These are phyloP conservation scores for Aurelia aurita DNA, from an alignment of 30 jellyfish, hydroid and myxozoan genomes.

Conservation along the genomic window DNA sequence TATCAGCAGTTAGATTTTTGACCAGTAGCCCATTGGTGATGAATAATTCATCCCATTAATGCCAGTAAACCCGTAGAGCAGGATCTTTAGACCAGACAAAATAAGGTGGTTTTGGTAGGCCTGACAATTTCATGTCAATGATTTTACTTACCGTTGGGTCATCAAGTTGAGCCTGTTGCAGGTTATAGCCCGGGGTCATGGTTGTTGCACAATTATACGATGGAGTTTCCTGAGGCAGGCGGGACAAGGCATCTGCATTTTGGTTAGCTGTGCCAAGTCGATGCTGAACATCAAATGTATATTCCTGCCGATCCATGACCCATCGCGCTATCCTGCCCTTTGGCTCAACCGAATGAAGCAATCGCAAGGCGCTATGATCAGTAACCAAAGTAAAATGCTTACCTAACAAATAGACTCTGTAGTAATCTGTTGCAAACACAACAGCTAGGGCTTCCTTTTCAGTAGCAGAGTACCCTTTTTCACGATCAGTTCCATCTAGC, in stretches of 20 bases:
- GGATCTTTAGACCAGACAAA: conserved; percentile 42
- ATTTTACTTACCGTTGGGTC: not conserved
- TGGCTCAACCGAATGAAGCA: conserved; percentile 56
- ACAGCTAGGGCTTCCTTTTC: conserved; percentile 72
- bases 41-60: conserved; percentile 38
- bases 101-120: conserved; percentile 29
- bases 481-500: conserved; percentile 23
- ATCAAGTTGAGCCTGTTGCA: conserved; percentile 17
- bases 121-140: conserved; percentile 13
- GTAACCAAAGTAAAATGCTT: conserved; percentile 30
- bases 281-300: conserved; percentile 17
- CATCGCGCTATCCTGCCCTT: conserved; percentile 69
- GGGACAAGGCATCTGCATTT: conserved; percentile 73
- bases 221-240: not conserved
- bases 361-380: conserved; percentile 70
- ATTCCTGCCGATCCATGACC: conserved; percentile 57
- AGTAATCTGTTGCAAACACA: conserved; percentile 38
- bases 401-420: conserved; percentile 50
- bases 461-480: conserved; percentile 52
- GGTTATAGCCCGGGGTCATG: conserved; percentile 3
- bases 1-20: not conserved
- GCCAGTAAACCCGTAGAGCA: conserved; percentile 40
- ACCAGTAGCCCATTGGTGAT: conserved; percentile 33
- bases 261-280: conserved; percentile 47
- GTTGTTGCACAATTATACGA: conserved; percentile 37